These are phyloP conservation scores for Sebastes cheni DNA, from an alignment of 2,797 vertebrate genomes.

Conservation along the genomic window DNA sequence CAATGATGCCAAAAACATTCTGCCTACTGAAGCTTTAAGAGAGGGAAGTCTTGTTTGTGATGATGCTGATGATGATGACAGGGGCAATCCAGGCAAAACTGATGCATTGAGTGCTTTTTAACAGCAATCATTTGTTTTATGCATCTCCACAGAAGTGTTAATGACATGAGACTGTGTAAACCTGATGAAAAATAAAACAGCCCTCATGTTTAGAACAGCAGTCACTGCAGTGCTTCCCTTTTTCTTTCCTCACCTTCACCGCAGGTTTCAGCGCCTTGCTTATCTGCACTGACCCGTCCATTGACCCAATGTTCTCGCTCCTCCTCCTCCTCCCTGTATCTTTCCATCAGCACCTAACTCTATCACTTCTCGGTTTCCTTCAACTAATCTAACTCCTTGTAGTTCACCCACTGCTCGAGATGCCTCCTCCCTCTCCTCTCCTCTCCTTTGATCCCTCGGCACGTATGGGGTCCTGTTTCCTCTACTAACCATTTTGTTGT, in stretches of 20 bases:
- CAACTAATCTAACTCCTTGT: slow-evolving; percentile 2
- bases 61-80: background rate
- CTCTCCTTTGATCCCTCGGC: slow-evolving; percentile 25
- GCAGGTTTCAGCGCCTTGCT: slow-evolving; percentile 27
- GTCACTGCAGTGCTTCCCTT: background rate
- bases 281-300: slow-evolving; percentile 34
- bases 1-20: too few species aligned
- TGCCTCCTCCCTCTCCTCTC: background rate
- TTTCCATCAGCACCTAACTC: background rate
- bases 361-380: slow-evolving; percentile 10
- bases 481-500: background rate
- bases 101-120: background rate
- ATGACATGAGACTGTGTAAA: background rate
- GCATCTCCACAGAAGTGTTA: background rate
- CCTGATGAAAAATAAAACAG: background rate
- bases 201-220: background rate
- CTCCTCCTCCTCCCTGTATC: slow-evolving; percentile 9
- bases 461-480: background rate
- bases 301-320: slow-evolving; percentile 40
- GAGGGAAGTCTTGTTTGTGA: background rate
- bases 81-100: background rate
- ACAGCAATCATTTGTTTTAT: background rate
- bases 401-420: background rate
- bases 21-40: background rate
- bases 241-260: slow-evolving; percentile 5